Evolutionary conservation across 2,797 vertebrate species (phyloP), one percentile per base, ranked within the genome.

Genomic region (Enteromius paludinosus): DNA sequence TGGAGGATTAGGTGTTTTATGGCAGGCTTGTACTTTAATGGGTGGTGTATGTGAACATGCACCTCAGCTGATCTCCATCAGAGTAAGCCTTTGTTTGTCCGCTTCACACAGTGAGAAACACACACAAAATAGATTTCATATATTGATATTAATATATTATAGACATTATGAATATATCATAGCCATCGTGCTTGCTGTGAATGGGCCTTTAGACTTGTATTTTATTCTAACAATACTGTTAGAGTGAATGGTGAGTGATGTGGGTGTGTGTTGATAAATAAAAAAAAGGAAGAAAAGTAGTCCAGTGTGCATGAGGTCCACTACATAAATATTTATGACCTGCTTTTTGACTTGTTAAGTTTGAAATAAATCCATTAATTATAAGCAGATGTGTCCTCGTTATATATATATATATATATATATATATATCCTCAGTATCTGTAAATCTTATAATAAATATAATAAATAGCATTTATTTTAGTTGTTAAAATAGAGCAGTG

Each of bases 1-100:
- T 35, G 5, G 45, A 72, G 70, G 84, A 86, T 86, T 82, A 80
- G 79, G 59, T 81, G 70, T 85, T 87, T 84, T 70, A 76, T 81
- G 18, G 56, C 12, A 38, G n/a, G 73, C 11, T 61, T 78, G 61
- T 86, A 68, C 66, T 23, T 83, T 84, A 80, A 82, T 84, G 75
- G 78, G 20, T 68, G 59, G 38, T 85, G 69, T 69, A 47, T 64
- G 65, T 78, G 56, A 76, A 73, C 62, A 78, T 43, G 41, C 15
- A 61, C 59, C 49, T 47, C 59, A 64, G 52, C 74, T 79, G 79
- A 78, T 72, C 82, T 64, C 35, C 47, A 56, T 78, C 68, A 73
- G 64, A 82, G 25, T 28, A 82, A 69, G 33, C 25, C 20, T 23
- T 76, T 78, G 33, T 74, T 80, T 41, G 35, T 23, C 62, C 20